A percentile compares a stretch with the other conserved stretches of the same genome.
phyloP scores from a whole-genome alignment of 2,113 vertebrate species.

The Hemicordylus capensis region DNA sequence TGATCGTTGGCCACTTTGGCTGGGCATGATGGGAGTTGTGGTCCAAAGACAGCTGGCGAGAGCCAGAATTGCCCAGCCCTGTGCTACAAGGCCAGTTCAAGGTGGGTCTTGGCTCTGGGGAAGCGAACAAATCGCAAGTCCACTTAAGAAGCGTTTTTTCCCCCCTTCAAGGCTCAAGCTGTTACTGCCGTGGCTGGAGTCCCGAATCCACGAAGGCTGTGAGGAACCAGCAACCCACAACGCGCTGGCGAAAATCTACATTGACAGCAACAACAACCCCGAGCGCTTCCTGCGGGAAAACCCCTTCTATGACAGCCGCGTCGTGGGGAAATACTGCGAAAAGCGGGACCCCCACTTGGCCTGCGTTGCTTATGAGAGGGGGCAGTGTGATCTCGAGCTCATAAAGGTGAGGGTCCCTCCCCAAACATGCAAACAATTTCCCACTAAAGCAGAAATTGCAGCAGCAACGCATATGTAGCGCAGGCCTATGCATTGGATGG shows the following conservation, averaged over 20 bases:
- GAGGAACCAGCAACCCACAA: constrained; percentile 93
- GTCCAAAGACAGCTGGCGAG: too few relatives aligned
- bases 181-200: constrained; percentile 90
- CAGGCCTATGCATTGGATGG: too few relatives aligned
- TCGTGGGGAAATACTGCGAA: constrained; percentile 90
- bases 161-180: constrained; percentile 87
- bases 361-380: constrained; percentile 90
- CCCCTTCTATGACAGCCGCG: constrained; percentile 86
- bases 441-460: too few relatives aligned
- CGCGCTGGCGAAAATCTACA: constrained; percentile 92
- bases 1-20: too few relatives aligned
- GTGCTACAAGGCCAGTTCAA: neutral
- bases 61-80: too few relatives aligned
- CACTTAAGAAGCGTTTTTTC: too few relatives aligned
- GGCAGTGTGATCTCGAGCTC: constrained; percentile 90
- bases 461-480: too few relatives aligned
- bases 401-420: constrained; percentile 91
- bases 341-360: constrained; percentile 92
- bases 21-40: too few relatives aligned
- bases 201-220: constrained; percentile 88
- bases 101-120: neutral
- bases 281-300: constrained; percentile 92
- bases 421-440: too few relatives aligned
- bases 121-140: too few relatives aligned
- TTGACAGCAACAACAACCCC: constrained; percentile 91